A percentile compares a stretch with the other conserved stretches of the same genome.
These are phyloP conservation scores for Epiperipatus broadwayi DNA, from an alignment of 2,888 invertebrate genomes.

Conservation along the genomic window DNA sequence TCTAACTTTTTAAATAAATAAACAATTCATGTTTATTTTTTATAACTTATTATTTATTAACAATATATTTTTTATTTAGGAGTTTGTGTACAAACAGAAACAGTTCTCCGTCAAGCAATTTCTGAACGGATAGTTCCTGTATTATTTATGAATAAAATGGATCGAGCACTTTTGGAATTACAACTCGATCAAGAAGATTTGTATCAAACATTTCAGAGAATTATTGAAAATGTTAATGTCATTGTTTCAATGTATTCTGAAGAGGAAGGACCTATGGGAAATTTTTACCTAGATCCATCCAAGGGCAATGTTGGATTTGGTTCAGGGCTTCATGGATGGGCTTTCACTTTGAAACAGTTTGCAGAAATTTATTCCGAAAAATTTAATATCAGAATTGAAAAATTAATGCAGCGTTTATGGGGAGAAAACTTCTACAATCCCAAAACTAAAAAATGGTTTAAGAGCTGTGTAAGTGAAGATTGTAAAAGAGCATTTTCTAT, in stretches of 20 bases:
- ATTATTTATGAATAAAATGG: conserved; percentile 99
- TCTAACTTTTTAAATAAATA: too few relatives aligned
- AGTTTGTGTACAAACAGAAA: conserved; percentile 99
- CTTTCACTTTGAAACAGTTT: conserved; percentile 98
- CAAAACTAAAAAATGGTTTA: conserved; percentile 94
- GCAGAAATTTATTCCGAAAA: conserved; percentile 96
- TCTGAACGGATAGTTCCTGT: conserved; percentile 99
- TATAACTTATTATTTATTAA: not conserved
- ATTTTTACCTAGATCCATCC: conserved; percentile 87
- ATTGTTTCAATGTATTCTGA: conserved; percentile 98
- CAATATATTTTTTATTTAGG: conserved; percentile 48
- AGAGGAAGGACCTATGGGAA: conserved; percentile 95
- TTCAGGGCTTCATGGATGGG: conserved; percentile 99
- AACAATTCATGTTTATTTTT: too few relatives aligned
- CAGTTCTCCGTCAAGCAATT: conserved; percentile 97
- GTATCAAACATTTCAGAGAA: conserved; percentile 97
- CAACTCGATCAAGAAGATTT: conserved; percentile 90
- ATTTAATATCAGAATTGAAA: conserved; percentile 90
- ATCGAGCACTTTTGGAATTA: conserved; percentile 89
- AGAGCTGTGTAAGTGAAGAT: conserved; percentile 53
- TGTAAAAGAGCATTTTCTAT: conserved; percentile 96
- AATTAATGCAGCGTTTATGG: conserved; percentile 86
- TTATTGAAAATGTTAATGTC: conserved; percentile 98
- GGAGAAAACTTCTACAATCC: conserved; percentile 98
- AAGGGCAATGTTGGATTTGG: conserved; percentile 99